Conservation (phyloP, 2,888 invertebrate species). For the Lepidonotus clava region DNA sequence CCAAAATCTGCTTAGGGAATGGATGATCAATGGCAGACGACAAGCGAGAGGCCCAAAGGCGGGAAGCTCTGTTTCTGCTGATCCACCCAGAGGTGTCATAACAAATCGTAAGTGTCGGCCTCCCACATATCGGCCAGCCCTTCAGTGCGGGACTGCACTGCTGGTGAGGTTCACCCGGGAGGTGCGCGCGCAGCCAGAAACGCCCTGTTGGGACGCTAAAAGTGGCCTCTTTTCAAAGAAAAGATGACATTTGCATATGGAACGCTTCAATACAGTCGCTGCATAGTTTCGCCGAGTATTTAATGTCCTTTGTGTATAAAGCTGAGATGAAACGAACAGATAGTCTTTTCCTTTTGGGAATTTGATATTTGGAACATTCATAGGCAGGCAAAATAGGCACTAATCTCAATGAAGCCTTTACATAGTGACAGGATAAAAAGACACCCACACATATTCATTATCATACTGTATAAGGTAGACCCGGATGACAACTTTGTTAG, state of each 20-base stretch:
- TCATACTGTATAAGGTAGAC: too few relatives aligned
- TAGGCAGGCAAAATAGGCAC: too few relatives aligned
- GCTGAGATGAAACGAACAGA: too few relatives aligned
- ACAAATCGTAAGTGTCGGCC: conserved; percentile 36
- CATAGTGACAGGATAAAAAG: too few relatives aligned
- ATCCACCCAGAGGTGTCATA: conserved; percentile 47
- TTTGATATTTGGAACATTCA: too few relatives aligned
- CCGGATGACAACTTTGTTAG: too few relatives aligned
- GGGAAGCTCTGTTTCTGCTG: conserved; percentile 14
- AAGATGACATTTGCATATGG: conserved; percentile 32
- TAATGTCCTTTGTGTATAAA: too few relatives aligned
- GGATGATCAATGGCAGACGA: conserved; percentile 28
- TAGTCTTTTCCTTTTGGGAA: too few relatives aligned
- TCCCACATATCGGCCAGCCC: not conserved
- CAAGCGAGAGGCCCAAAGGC: conserved; percentile 5
- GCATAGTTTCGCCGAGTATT: too few relatives aligned
- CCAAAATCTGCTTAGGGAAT: conserved; percentile 34
- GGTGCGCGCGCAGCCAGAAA: not conserved
- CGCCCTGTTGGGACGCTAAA: not conserved
- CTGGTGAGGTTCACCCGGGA: too few relatives aligned
- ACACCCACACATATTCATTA: too few relatives aligned
- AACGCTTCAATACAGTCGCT: not conserved
- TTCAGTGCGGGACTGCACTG: not conserved
- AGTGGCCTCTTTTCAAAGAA: not conserved
- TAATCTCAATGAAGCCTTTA: too few relatives aligned